Base-by-base conservation (phyloP, 2,888 invertebrate genomes). In the Pollenia labialis region DNA sequence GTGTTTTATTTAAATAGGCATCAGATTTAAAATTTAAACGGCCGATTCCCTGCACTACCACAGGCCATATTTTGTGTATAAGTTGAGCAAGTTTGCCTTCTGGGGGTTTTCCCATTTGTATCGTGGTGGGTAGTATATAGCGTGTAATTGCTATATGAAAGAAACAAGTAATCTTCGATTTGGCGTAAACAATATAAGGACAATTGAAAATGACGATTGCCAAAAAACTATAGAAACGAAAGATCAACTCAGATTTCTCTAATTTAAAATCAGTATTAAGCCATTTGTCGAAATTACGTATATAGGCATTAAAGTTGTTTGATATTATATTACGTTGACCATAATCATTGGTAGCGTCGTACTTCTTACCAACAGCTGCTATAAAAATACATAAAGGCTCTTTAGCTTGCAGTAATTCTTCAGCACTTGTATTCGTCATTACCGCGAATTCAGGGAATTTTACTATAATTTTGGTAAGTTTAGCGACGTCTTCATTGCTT, bases 41-140 rank as follows among this genome's bases (percentile, higher is more conserved):
- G 0, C 94, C 93, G 23, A 95, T 93, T 0, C 95, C 95, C 87
- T 94, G 93, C 54, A 95, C 91, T 85, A 94, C 93, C 32, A 94
- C 92, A 32, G 94, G 94, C 92, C 95, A 94, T 14, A 94, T 94
- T 89, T 93, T 93, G 87, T 94, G 94, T 16, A 95, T 91, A 0
- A 94, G 92, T 88, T 93, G 93, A 1, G 94, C 89, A 8, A 94
- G 89, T 76, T 93, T 93, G 0, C 91, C 90, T 81, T 94, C 93
- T 0, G 93, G 93, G 0, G 91, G 89, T 82, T 93, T 93, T 0
- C 94, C 95, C 81, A 94, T 93, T 88, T 94, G 92, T 80, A 95
- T 90, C 60, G 93, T 92, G 0, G 93, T 92, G 14, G 95, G 94
- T 48, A 95, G 90, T n/a, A 95, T 90, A 72, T 95, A 93, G 0